A percentile compares a stretch with the other conserved stretches of the same genome.
These are phyloP conservation scores for Nymphalis urticae DNA, from an alignment of 2,888 invertebrate genomes.

Conservation along the genomic window DNA sequence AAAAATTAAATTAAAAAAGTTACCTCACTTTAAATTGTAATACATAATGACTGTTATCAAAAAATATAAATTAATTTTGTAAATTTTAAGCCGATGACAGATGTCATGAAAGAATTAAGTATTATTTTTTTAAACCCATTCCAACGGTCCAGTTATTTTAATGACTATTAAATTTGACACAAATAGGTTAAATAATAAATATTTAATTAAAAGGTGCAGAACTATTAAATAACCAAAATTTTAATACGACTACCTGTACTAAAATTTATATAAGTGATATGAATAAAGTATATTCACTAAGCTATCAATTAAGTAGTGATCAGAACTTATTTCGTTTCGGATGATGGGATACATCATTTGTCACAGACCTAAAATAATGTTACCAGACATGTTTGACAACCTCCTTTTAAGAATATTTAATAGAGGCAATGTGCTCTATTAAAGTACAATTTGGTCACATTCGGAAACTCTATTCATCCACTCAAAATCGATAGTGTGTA, in stretches of 20 bases:
- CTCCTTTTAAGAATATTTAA: neutral
- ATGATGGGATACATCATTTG: too few species aligned
- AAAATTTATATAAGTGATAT: too few species aligned
- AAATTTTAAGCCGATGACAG: conserved; percentile 68
- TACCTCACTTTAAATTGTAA: conserved; percentile 67
- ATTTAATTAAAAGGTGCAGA: too few species aligned
- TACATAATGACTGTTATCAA: conserved; percentile 68
- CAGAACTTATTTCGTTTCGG: too few species aligned
- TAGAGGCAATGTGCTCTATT: too few species aligned
- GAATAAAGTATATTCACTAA: too few species aligned
- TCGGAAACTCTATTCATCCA: neutral
- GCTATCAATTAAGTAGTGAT: too few species aligned
- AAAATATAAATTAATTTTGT: conserved; percentile 69
- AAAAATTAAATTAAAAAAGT: conserved; percentile 15
- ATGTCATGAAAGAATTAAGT: conserved; percentile 60
- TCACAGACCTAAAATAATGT: too few species aligned
- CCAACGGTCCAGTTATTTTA: neutral
- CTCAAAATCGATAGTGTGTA: neutral
- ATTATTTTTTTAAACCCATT: conserved; percentile 47
- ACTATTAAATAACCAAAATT: too few species aligned
- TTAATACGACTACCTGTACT: too few species aligned
- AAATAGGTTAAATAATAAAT: neutral
- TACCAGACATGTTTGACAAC: too few species aligned
- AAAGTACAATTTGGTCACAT: neutral
- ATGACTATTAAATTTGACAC: neutral